Evolutionary conservation across 1,140 invertebrate genomes (phyloP).

Genomic region (Bombus confusus): DNA sequence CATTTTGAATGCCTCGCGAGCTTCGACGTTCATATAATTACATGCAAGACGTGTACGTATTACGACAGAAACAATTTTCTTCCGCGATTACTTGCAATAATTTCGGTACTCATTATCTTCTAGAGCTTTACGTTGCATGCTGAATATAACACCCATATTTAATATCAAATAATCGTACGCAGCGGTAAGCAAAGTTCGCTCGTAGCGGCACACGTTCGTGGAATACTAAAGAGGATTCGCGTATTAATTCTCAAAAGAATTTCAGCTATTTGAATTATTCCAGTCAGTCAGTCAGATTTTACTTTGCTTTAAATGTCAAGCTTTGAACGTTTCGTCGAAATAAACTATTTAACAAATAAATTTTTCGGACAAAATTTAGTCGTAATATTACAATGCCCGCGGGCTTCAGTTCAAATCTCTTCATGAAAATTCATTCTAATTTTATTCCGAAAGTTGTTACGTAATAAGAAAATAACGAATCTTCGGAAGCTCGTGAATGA

Average conservation of each 20-base stretch:
- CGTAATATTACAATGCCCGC: too few species aligned
- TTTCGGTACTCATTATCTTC: conserved; percentile 15
- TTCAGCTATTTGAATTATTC: not conserved
- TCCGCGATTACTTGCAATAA: conserved; percentile 28
- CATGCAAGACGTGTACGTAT: not conserved
- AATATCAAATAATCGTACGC: conserved; percentile 21
- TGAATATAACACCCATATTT: not conserved
- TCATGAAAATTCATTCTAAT: not conserved
- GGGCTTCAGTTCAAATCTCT: too few species aligned
- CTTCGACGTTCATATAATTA: not conserved
- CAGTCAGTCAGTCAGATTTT: not conserved
- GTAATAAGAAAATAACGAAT: not conserved
- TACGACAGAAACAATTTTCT: conserved; percentile 34
- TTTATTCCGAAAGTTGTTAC: not conserved
- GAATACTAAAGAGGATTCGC: not conserved
- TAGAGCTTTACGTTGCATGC: not conserved
- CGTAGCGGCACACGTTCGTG: not conserved
- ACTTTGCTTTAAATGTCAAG: not conserved
- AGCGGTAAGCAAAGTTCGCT: not conserved
- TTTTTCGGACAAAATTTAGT: too few species aligned
- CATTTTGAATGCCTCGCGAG: not conserved
- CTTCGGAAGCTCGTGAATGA: too few species aligned
- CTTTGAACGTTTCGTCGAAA: not conserved
- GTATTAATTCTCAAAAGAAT: not conserved
- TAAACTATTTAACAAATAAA: not conserved